phyloP scores from a whole-genome alignment of 2,888 invertebrate species.

The Ennomos erosarius region DNA sequence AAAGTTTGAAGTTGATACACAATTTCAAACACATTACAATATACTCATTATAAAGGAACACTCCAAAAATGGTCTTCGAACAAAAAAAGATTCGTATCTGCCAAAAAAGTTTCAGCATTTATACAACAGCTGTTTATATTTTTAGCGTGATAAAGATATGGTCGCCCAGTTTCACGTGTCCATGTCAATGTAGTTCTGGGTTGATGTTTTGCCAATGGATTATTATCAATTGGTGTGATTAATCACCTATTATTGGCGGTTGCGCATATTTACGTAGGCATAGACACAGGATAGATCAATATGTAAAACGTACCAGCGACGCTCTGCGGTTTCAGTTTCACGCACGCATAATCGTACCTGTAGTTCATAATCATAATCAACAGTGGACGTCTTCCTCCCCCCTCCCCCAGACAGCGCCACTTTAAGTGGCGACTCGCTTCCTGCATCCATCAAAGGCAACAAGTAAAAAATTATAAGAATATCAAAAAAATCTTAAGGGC shows the following conservation, averaged over 20 bases:
- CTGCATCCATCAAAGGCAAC: too few species aligned
- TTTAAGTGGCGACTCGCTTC: too few species aligned
- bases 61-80: neutral
- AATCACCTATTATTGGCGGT: constrained; percentile 5
- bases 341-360: too few species aligned
- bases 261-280: neutral
- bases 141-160: constrained; percentile 44
- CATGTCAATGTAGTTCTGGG: constrained; percentile 49
- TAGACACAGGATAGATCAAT: neutral
- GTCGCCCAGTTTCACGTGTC: constrained; percentile 38
- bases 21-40: too few species aligned
- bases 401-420: too few species aligned
- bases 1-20: too few species aligned
- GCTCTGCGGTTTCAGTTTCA: too few species aligned
- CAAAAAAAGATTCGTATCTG: neutral
- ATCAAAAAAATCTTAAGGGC: too few species aligned
- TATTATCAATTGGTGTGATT: constrained; percentile 12
- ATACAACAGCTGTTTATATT: constrained; percentile 46
- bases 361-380: too few species aligned
- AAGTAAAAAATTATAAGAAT: too few species aligned
- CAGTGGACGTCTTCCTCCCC: too few species aligned
- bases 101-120: constrained; percentile 23
- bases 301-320: too few species aligned
- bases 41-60: neutral
- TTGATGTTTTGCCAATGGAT: constrained; percentile 54